Percentiles rank a stretch among this genome's conserved stretches.
Evolutionary conservation across 2,113 vertebrate genomes (phyloP).

Genomic region (Misgurnus anguillicaudatus): DNA sequence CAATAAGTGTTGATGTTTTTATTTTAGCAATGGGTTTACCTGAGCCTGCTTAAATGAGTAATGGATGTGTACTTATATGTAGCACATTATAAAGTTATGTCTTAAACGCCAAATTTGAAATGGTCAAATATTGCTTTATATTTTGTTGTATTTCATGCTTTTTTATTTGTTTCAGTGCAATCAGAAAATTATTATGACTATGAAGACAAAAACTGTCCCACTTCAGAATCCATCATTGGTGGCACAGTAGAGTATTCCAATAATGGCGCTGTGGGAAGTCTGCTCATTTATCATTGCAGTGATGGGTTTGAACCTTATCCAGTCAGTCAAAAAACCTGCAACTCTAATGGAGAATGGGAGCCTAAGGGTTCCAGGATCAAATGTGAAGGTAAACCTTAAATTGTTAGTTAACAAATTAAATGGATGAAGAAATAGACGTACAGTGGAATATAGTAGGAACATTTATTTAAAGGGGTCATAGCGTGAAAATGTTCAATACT

Average conservation of each 20-base stretch:
- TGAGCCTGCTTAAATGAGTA: too few relatives aligned
- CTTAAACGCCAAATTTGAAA: neutral
- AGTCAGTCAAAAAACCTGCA: constrained; percentile 40
- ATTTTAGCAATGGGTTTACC: too few relatives aligned
- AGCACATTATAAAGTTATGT: neutral
- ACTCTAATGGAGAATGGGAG: constrained; percentile 45
- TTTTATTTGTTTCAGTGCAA: constrained; percentile 33
- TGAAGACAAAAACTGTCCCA: constrained; percentile 14
- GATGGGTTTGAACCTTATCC: constrained; percentile 50
- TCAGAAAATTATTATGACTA: constrained; percentile 22
- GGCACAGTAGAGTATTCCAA: constrained; percentile 44
- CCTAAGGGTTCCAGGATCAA: constrained; percentile 44
- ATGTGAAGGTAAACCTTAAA: constrained; percentile 41
- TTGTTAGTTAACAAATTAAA: too few relatives aligned
- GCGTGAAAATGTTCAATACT: too few relatives aligned
- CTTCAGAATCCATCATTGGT: constrained; percentile 45
- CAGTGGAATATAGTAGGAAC: too few relatives aligned
- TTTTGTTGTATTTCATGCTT: neutral
- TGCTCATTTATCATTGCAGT: constrained; percentile 33
- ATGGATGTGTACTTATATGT: too few relatives aligned
- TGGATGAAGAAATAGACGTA: too few relatives aligned
- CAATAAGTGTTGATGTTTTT: too few relatives aligned
- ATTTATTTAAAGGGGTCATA: too few relatives aligned
- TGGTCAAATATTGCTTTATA: neutral
- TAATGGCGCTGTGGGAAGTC: constrained; percentile 10